Evolutionary conservation across 1,140 invertebrate species (phyloP).

Genomic region (Lordiphosa clarofinis): DNA sequence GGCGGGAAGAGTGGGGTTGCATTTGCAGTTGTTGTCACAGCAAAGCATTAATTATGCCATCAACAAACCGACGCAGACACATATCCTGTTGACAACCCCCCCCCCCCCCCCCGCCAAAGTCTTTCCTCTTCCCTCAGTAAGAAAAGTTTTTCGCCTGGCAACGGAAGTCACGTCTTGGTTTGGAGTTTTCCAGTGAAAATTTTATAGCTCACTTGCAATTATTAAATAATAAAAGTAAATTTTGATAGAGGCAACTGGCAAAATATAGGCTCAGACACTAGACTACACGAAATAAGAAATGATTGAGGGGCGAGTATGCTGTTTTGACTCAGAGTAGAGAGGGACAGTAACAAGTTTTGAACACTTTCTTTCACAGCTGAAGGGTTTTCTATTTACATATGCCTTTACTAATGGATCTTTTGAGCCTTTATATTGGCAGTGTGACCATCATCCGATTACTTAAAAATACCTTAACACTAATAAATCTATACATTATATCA

Average conservation of each 20-base stretch:
- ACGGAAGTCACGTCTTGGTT: slow-evolving; percentile 63
- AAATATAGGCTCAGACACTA: neutral
- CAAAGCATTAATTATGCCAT: slow-evolving; percentile 73
- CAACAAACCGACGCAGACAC: slow-evolving; percentile 60
- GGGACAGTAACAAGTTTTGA: too few species aligned
- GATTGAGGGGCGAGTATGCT: too few species aligned
- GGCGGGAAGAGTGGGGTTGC: neutral
- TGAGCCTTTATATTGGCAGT: too few species aligned
- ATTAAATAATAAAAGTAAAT: slow-evolving; percentile 53
- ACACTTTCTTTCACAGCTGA: too few species aligned
- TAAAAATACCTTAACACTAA: too few species aligned
- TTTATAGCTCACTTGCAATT: slow-evolving; percentile 28
- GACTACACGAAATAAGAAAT: too few species aligned
- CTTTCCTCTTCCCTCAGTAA: neutral
- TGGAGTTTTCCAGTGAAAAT: slow-evolving; percentile 59
- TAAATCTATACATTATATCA: too few species aligned
- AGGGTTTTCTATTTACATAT: too few species aligned
- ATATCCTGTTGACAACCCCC: slow-evolving; percentile 65
- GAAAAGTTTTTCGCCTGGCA: slow-evolving; percentile 63
- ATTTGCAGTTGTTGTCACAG: slow-evolving; percentile 57
- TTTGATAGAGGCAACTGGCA: slow-evolving; percentile 7
- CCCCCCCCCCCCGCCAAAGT: slow-evolving; percentile 5
- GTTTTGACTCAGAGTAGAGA: too few species aligned
- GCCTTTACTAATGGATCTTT: too few species aligned
- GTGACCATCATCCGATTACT: too few species aligned